Conservation (phyloP, 1,140 invertebrate species). For the Lasioglossum albipes region DNA sequence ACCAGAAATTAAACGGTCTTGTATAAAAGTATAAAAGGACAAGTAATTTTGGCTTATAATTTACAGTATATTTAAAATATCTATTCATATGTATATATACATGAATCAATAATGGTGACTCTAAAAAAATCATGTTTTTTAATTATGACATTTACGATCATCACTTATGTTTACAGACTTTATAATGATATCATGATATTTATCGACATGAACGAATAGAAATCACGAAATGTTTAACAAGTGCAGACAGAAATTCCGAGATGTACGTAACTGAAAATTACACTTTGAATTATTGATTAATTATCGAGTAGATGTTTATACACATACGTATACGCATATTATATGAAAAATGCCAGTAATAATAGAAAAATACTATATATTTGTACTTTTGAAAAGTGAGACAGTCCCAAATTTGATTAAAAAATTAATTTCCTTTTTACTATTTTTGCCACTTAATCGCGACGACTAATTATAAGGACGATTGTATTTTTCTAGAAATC, state of each 20-base stretch:
- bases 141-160: no score
- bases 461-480: conserved; percentile 28
- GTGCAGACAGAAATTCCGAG: neutral
- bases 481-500: conserved; percentile 10
- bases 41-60: neutral
- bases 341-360: conserved; percentile 11
- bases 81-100: neutral
- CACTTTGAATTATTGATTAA: neutral
- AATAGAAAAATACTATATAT: conserved; percentile 42
- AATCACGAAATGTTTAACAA: neutral
- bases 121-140: no score
- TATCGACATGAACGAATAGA: neutral
- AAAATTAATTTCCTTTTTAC: neutral
- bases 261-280: neutral
- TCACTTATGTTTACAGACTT: neutral
- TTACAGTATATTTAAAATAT: conserved; percentile 3
- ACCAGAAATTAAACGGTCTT: neutral
- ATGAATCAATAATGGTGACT: neutral
- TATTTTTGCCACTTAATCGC: neutral
- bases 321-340: neutral
- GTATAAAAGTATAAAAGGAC: conserved; percentile 15
- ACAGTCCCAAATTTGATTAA: neutral
- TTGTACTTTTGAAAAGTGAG: conserved; percentile 34
- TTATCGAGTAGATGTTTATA: neutral
- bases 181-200: conserved; percentile 15